A percentile compares a stretch with the other conserved stretches of the same genome.
Conservation (phyloP, 2,888 invertebrate species). For the Panopea generosa region DNA sequence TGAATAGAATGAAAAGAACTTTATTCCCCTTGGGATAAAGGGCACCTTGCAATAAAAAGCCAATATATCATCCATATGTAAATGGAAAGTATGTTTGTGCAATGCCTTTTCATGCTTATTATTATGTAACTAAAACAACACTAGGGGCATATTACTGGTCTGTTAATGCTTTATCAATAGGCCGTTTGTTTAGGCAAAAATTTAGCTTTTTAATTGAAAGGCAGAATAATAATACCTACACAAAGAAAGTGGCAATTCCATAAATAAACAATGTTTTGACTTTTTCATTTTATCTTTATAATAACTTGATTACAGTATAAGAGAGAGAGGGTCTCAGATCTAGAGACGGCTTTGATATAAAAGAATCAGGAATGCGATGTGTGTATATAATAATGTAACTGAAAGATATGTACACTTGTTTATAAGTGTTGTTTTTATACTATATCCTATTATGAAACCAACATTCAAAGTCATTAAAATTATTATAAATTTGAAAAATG, state of each 20-base stretch:
- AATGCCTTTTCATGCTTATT: constrained; percentile 23
- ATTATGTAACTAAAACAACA: constrained; percentile 55
- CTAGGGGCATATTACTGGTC: constrained; percentile 5
- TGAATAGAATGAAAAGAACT: not conserved
- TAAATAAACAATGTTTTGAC: constrained; percentile 48
- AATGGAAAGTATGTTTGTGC: constrained; percentile 42
- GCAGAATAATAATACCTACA: not conserved
- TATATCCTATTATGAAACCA: too few species aligned
- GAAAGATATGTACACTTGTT: too few species aligned
- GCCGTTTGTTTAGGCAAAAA: constrained; percentile 45
- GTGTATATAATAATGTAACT: too few species aligned
- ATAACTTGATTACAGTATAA: not conserved
- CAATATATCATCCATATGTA: constrained; percentile 52
- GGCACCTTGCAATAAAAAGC: constrained; percentile 20
- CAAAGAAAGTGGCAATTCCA: constrained; percentile 24
- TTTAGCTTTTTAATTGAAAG: constrained; percentile 21
- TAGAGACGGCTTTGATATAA: too few species aligned
- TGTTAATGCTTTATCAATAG: constrained; percentile 41
- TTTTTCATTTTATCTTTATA: constrained; percentile 16
- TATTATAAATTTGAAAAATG: too few species aligned
- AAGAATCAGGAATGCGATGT: too few species aligned
- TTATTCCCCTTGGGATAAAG: not conserved
- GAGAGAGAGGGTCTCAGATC: too few species aligned
- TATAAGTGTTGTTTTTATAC: too few species aligned
- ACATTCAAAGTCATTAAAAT: too few species aligned